Evolutionary conservation across 2,888 invertebrate species (phyloP), one percentile per base, ranked within the genome.

Genomic region (Chymomyza procnemis): DNA sequence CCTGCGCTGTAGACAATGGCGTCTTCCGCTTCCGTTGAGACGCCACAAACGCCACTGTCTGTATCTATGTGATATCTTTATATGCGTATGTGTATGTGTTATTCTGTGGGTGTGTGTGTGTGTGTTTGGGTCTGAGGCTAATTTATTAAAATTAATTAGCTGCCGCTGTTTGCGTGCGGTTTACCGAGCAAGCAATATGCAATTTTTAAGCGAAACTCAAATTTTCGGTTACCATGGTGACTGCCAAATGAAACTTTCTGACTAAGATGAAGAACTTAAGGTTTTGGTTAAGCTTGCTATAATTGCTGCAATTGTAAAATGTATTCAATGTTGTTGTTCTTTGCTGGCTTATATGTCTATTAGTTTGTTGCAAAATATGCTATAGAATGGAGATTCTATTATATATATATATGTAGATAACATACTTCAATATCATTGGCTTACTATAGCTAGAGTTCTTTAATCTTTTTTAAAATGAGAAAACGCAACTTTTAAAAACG

Each of bases 81-180:
- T 59, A 16, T 52, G 52, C 19, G 46, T n/a, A 3, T 41, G n/a
- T 58, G 46, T 22, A 5, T 30, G 56, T 26, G n/a, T 22, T 56
- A 9, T 16, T 12, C n/a, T 26, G 9, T 30, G 5, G 55, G 54
- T 50, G 19, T 67, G 55, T 9, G 47, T 66, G 55, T 66, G 64
- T 67, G 61, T 55, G 54, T 55, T 59, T 67, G 56, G 65, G 74
- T 79, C 69, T 84, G 77, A 56, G 87, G 82, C 79, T 78, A 87
- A 87, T 85, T 87, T 85, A 87, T 87, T 79, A 87, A 87, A 87
- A 85, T 85, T 87, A 82, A 82, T 85, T 82, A 82, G 87, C 85
- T 86, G 71, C 78, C 66, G 68, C 67, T 66, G 74, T 79, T 79
- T 79, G 77, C 82, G 69, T 81, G 85, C 64, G 85, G 87, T 69